These are phyloP conservation scores for Heliconius sara DNA, from an alignment of 2,888 invertebrate genomes.

Conservation along the genomic window DNA sequence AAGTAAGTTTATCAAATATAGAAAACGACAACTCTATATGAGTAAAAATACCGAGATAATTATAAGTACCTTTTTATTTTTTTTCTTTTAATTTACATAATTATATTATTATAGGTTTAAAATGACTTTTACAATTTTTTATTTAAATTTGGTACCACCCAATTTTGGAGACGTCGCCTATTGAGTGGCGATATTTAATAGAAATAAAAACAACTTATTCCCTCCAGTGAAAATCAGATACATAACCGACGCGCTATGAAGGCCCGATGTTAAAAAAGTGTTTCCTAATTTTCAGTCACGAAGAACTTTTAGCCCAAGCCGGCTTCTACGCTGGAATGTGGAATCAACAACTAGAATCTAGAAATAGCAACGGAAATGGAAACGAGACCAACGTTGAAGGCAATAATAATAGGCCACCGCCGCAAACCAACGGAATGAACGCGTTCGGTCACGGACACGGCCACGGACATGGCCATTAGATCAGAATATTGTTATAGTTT, in stretches of 20 bases:
- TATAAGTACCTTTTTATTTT: too few relatives aligned
- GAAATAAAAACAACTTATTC: background rate
- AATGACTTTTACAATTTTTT: too few relatives aligned
- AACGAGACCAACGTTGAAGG: constrained; percentile 53
- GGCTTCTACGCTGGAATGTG: constrained; percentile 96
- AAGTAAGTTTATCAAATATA: constrained; percentile 73
- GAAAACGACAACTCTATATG: background rate
- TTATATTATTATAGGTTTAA: too few relatives aligned
- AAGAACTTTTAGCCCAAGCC: constrained; percentile 86
- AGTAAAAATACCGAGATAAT: too few relatives aligned
- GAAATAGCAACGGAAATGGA: constrained; percentile 61
- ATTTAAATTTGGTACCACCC: too few relatives aligned
- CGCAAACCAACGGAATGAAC: constrained; percentile 51
- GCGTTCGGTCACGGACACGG: constrained; percentile 59
- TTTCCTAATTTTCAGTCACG: constrained; percentile 84
- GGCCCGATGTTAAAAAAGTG: background rate
- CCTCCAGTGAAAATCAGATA: background rate
- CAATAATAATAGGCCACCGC: constrained; percentile 50
- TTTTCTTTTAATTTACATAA: too few relatives aligned
- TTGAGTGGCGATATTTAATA: background rate
- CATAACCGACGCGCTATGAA: too few relatives aligned
- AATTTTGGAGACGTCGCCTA: background rate
- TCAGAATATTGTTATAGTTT: constrained; percentile 46
- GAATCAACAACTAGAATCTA: constrained; percentile 91
- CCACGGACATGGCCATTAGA: constrained; percentile 47